Percentiles rank a stretch among this genome's conserved stretches.
Evolutionary conservation across 2,113 vertebrate species (phyloP).

Genomic region (Colistium nudipinnis): DNA sequence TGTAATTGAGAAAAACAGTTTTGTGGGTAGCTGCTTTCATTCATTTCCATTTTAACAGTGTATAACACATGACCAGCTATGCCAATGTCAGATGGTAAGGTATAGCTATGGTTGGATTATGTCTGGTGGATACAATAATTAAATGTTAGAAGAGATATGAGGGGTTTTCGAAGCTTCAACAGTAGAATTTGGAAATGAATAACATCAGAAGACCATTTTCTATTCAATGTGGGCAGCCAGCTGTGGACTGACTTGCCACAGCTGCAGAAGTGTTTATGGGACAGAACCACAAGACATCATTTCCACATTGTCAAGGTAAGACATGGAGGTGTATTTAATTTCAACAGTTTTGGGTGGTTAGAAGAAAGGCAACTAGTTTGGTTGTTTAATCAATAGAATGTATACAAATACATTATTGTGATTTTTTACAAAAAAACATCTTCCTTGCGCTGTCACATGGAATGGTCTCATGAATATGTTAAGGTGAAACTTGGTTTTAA

Average conservation of each 20-base stretch:
- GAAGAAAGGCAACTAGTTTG: neutral
- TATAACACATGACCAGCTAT: neutral
- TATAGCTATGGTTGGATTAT: neutral
- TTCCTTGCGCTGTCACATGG: neutral
- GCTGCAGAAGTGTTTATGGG: neutral
- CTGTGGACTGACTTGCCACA: no score
- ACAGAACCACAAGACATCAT: neutral
- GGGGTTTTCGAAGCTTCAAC: neutral
- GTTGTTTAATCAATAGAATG: neutral
- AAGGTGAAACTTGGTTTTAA: constrained; percentile 10
- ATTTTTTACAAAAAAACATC: neutral
- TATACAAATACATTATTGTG: neutral
- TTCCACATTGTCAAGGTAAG: neutral
- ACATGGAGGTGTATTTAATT: neutral
- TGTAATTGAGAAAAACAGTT: neutral
- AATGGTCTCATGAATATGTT: neutral
- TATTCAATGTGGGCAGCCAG: neutral
- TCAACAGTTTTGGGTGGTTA: neutral
- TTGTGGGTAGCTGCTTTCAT: neutral
- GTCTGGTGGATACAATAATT: neutral
- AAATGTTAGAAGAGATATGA: neutral
- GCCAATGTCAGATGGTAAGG: neutral
- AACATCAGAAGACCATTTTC: neutral
- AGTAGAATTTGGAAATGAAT: neutral
- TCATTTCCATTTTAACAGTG: neutral